These are phyloP conservation scores for Pheucticus melanocephalus DNA, from an alignment of 2,113 vertebrate species.

Conservation along the genomic window DNA sequence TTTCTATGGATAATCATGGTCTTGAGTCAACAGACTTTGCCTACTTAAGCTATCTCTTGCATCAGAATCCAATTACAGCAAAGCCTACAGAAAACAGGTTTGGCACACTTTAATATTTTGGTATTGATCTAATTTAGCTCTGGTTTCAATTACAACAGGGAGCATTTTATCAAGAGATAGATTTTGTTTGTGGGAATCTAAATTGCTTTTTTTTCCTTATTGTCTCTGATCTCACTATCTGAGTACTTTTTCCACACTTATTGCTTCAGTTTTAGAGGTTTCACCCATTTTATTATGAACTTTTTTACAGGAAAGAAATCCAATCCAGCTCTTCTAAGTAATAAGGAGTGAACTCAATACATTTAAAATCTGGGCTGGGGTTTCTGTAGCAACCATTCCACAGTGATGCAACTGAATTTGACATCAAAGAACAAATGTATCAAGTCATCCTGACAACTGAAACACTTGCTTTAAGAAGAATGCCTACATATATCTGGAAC, in stretches of 20 bases:
- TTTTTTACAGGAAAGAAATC: conserved; percentile 34
- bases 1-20: conserved; percentile 57
- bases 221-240: conserved; percentile 15
- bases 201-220: conserved; percentile 21
- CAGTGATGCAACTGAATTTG: conserved; percentile 15
- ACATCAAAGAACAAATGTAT: conserved; percentile 51
- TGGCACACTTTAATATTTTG: conserved; percentile 56
- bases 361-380: conserved; percentile 1
- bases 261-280: background rate
- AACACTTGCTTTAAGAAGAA: conserved; percentile 18
- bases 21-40: conserved; percentile 51
- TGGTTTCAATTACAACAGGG: conserved; percentile 45
- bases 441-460: conserved; percentile 28
- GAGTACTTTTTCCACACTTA: background rate
- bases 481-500: conserved; percentile 4
- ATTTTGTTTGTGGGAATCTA: conserved; percentile 36
- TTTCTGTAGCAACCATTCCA: conserved; percentile 55
- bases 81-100: conserved; percentile 61
- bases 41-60: conserved; percentile 31
- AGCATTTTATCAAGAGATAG: conserved; percentile 36
- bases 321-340: background rate
- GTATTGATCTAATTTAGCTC: conserved; percentile 69
- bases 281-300: conserved; percentile 20
- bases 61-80: conserved; percentile 46
- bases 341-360: conserved; percentile 21